Base-by-base conservation (phyloP, 2,888 invertebrate genomes). In the Zygaena filipendulae region DNA sequence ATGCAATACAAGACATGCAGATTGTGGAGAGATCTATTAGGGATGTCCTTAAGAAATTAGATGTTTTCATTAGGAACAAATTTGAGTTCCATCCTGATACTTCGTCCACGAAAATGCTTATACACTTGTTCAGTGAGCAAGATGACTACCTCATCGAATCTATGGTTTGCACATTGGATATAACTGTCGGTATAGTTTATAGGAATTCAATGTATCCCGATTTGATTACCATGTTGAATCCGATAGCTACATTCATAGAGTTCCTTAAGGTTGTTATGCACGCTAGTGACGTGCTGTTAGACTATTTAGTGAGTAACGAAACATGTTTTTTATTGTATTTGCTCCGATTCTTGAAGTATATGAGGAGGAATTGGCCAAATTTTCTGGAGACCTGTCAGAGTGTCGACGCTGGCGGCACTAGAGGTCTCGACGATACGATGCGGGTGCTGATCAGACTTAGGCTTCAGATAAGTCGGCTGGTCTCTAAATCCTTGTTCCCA, bases 91-190 rank as follows among this genome's bases (percentile, higher is more conserved):
- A 93, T 67, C 94, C 94, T 0, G 92, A 92, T 59, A 91, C 91
- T 39, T 88, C 91, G 11, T 86, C 94, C 42, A 91, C 92, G 1
- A 92, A 93, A 68, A 91, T 94, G 83, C 82, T 95, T 27, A 90
- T 94, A 33, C 91, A 91, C 59, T 72, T 95, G 32, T 94, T 95
- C 52, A 90, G 90, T 47, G 93, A 95, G 64, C 94, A 95, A 60
- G 94, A 95, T 54, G 95, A 95, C 64, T 92, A 91, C 50, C 71
- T 95, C 44, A 91, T 95, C 33, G 95, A 95, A 74, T 90, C 92
- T 3, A 93, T 95, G 93, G 91, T 95, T 4, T 94, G 94, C 59
- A 91, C 92, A 19, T 67, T 95, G 25, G 94, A 95, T 61, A 92
- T 94, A 23, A 92, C 91, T 1, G 88, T 90, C 12, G 93, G 92